These are phyloP conservation scores for Rachycentron canadum DNA, from an alignment of 2,797 vertebrate genomes.

Conservation along the genomic window DNA sequence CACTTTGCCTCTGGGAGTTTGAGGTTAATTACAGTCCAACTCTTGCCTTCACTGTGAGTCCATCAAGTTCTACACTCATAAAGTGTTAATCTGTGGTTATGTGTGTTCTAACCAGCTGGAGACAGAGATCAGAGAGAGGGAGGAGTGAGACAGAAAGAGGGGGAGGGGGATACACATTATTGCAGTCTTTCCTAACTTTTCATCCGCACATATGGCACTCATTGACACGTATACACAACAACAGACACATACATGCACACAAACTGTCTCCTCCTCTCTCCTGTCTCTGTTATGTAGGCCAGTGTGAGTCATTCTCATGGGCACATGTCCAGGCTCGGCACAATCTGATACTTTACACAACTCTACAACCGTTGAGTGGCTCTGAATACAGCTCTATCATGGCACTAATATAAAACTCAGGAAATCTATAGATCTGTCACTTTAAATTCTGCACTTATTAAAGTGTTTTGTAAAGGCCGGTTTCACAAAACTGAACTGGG, in stretches of 20 bases:
- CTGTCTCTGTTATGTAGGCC: constrained; percentile 38
- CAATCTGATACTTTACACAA: constrained; percentile 55
- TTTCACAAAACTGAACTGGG: constrained; percentile 48
- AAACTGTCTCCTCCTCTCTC: constrained; percentile 2
- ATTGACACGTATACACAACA: constrained; percentile 39
- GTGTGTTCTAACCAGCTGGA: constrained; percentile 15
- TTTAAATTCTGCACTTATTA: constrained; percentile 45
- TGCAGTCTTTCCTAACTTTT: constrained; percentile 29
- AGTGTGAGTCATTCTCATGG: constrained; percentile 31
- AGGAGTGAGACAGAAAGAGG: constrained; percentile 13
- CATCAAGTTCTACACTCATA: constrained; percentile 28
- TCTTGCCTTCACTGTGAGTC: constrained; percentile 4
- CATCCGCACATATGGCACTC: constrained; percentile 77
- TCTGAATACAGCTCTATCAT: constrained; percentile 63
- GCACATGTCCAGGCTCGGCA: constrained; percentile 44
- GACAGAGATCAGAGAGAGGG: constrained; percentile 1
- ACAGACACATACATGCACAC: constrained; percentile 47
- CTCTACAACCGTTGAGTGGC: constrained; percentile 62
- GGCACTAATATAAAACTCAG: constrained; percentile 72
- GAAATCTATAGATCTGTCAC: constrained; percentile 60
- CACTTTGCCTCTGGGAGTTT: constrained; percentile 11
- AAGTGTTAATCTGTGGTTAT: constrained; percentile 38
- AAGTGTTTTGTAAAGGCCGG: constrained; percentile 59
- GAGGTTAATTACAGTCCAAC: constrained; percentile 11
- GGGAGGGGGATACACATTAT: constrained; percentile 11